Base-by-base conservation (phyloP, 2,888 invertebrate genomes). In the Cremastobaeus sp. region DNA sequence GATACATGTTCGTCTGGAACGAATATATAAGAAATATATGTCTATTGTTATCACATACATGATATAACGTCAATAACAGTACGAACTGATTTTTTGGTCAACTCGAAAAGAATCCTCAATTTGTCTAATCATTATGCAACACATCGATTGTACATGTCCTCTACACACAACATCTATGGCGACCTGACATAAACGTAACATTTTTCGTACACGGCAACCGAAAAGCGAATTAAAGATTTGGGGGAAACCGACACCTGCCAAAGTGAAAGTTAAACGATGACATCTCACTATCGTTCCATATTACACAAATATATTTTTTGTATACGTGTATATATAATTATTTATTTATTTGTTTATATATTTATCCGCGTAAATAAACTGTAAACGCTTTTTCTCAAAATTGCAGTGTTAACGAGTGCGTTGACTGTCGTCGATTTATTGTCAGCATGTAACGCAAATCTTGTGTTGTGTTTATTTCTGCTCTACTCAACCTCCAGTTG, bases 371-470 rank as follows among this genome's bases (percentile, higher is more conserved):
- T 52, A 47, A 65, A 65, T 72, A 37, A 54, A 43, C 15, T 52
- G 9, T 54, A 52, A 72, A 65, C 39, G 8, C 30, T 60, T 39
- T 32, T 35, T 39, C 48, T 65, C 55, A 41, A 60, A 66, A 48
- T 72, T 72, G 60, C 66, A 72, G 43, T 48, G 25, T 48, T 65
- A 72, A 72, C 72, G 39, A 72, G 60, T 66, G 66, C 72, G 39
- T 15, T 2, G 43, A 64, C 50, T 37, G 41, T 48, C 35, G 9
- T 50, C 59, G 28, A n/a, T n/a, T 59, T 59, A 71, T 71, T 71
- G 71, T 71, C 72, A 25, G 30, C 43, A 50, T 47, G 55, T 57
- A 41, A 55, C 48, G 17, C 17, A 54, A 60, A 60, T 12, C 12
- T 25, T 52, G 15, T 15, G 20, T 32, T 20, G 17, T 8, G 43